Base-by-base conservation (phyloP, 23 tunicate species). In the Clavelina lepadiformis region DNA sequence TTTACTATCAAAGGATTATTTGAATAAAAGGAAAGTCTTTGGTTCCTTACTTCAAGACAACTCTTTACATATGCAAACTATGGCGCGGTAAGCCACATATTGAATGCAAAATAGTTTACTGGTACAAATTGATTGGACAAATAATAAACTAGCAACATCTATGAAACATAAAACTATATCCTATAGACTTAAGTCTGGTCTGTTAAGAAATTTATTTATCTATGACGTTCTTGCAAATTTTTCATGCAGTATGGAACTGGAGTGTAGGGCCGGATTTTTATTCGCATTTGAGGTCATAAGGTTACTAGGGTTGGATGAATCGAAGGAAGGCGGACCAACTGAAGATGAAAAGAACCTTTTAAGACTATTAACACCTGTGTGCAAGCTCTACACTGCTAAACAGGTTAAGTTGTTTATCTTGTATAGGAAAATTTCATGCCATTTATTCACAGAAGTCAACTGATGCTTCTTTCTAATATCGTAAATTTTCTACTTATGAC, bases 381-480 rank as follows among this genome's bases (percentile, higher is more conserved):
- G 85, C 53, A 91, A 91, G 61, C 77, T 83, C 0, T 83, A 78
- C 58, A 82, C 92, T 2, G 98, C 98, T 24, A 91, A 91, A 56
- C 86, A 79, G 61, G 95, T 85, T 33, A n/a, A n/a, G n/a, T n/a
- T n/a, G n/a, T n/a, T n/a, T n/a, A n/a, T n/a, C n/a, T n/a, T n/a
- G n/a, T n/a, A n/a, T n/a, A n/a, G n/a, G n/a, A n/a, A n/a, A n/a
- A n/a, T n/a, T n/a, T n/a, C n/a, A n/a, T n/a, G n/a, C n/a, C n/a
- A n/a, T n/a, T n/a, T n/a, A n/a, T n/a, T n/a, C n/a, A n/a, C n/a
- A n/a, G n/a, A n/a, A n/a, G n/a, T n/a, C n/a, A n/a, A n/a, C n/a
- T n/a, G n/a, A n/a, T n/a, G n/a, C n/a, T n/a, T n/a, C n/a, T n/a
- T n/a, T n/a, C n/a, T n/a, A n/a, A n/a, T n/a, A n/a, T n/a, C n/a